Evolutionary conservation across 2,797 vertebrate species (phyloP).

Genomic region (Enteromius anoplus): DNA sequence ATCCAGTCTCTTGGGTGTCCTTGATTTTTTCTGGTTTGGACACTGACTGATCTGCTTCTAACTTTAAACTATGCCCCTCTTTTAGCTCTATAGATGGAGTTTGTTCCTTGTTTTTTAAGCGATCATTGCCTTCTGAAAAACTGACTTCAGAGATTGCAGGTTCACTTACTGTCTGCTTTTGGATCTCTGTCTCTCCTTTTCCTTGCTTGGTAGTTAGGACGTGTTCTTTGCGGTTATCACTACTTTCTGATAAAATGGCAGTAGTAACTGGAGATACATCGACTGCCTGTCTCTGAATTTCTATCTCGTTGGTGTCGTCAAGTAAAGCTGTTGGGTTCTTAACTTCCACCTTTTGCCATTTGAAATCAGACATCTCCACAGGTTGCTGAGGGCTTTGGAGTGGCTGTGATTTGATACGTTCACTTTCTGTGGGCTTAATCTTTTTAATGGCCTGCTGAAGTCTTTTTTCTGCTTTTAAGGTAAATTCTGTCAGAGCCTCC

Average conservation of each 20-base stretch:
- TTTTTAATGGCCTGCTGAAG: slow-evolving; percentile 72
- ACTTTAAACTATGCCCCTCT: background rate
- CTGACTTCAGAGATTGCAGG: slow-evolving; percentile 8
- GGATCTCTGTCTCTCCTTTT: slow-evolving; percentile 7
- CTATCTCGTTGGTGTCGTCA: slow-evolving; percentile 18
- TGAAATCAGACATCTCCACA: slow-evolving; percentile 18
- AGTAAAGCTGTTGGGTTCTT: background rate
- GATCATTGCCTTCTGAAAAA: background rate
- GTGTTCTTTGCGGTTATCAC: background rate
- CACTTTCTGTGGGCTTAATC: slow-evolving; percentile 57
- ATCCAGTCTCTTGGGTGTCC: slow-evolving; percentile 5
- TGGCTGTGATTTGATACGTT: slow-evolving; percentile 13
- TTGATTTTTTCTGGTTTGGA: slow-evolving; percentile 23
- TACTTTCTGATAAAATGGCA: slow-evolving; percentile 15
- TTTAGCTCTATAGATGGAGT: background rate
- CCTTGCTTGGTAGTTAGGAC: background rate
- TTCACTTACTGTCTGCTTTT: slow-evolving; percentile 26
- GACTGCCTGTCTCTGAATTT: slow-evolving; percentile 13
- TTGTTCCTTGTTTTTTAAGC: slow-evolving; percentile 14
- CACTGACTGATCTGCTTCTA: background rate
- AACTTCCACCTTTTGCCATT: slow-evolving; percentile 40
- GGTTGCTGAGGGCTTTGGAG: slow-evolving; percentile 35
- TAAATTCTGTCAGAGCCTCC: slow-evolving; percentile 71
- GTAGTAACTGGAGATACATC: slow-evolving; percentile 19
- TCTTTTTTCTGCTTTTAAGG: slow-evolving; percentile 73